A percentile compares a stretch with the other conserved stretches of the same genome.
These are phyloP conservation scores for Falco peregrinus DNA, from an alignment of 2,797 vertebrate species.

Conservation along the genomic window DNA sequence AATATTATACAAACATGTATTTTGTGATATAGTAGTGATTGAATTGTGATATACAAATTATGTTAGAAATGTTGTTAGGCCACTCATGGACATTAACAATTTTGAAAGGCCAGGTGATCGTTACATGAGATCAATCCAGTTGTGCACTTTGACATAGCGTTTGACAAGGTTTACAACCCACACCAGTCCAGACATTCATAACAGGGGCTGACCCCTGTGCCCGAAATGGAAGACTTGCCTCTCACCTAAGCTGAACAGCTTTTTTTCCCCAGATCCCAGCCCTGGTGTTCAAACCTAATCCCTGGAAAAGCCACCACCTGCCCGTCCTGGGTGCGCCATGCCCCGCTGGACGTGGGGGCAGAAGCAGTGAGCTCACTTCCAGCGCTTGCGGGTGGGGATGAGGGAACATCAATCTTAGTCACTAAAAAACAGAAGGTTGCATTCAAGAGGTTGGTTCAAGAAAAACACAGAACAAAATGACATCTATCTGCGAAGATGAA, in stretches of 20 bases:
- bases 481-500: slow-evolving; percentile 36
- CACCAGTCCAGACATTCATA: background rate
- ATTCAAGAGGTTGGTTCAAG: slow-evolving; percentile 50
- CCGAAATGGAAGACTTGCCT: background rate
- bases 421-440: slow-evolving; percentile 52
- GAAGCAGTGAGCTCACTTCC: background rate
- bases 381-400: background rate
- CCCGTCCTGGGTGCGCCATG: background rate
- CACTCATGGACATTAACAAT: background rate
- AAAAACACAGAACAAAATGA: slow-evolving; percentile 46
- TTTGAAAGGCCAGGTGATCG: background rate
- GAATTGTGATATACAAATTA: rapidly evolving
- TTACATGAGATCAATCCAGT: background rate
- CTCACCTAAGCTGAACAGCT: rapidly evolving
- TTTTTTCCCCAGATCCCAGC: background rate
- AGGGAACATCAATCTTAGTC: slow-evolving; percentile 30
- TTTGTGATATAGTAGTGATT: background rate
- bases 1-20: background rate
- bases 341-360: background rate
- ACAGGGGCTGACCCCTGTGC: background rate
- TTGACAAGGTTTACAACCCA: background rate
- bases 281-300: background rate
- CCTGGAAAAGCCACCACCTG: background rate
- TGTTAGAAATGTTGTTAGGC: background rate
- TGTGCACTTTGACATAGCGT: background rate